Evolutionary conservation across 37 sponge, comb jelly and placozoan genomes (phyloP), one percentile per base, ranked within the genome.

Genomic region (Agelas oroides): DNA sequence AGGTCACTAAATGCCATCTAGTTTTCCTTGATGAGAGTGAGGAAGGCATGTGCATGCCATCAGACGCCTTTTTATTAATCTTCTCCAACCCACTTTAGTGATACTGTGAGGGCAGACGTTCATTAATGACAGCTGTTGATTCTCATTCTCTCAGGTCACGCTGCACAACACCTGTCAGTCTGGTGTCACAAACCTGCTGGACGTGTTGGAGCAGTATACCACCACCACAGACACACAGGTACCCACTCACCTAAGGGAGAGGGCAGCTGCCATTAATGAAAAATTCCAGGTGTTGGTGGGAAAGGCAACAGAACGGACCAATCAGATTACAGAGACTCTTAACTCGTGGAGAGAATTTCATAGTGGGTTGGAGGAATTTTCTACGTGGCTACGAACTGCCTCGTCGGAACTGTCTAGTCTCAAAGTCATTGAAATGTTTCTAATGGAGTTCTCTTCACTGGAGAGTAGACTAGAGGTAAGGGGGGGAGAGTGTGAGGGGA

Each of bases 391-490:
- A 32, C 25, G 59, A 36, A 19, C 20, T 17, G 21, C 60, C 0
- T 5, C 16, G 27, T 60, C 81, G 17, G 88, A 87, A 33, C 66
- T 87, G 65, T 5, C 71, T 0, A 39, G 74, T 74, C 68, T 87
- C 11, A 73, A 36, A 21, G 41, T 23, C 17, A 17, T 87, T 28
- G 56, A 72, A 34, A 54, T 80, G 16, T 87, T 87, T 68, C 58
- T 65, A 18, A 65, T 17, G 8, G 81, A 87, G 20, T 80, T 87
- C 32, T 76, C 85, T 23, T 65, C 77, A 33, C 70, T 75, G 5
- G 69, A 85, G 56, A 37, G 36, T 28, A 46, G 85, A 68, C 37
- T 85, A 15, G 33, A 76, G 38, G 85, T 85, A 17, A 31, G 73
- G 59, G 46, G 3, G 46, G 3, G 46, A 12, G 46, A 12, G 46